Base-by-base conservation (phyloP, 2,888 invertebrate species). In the Melanostoma scalare region DNA sequence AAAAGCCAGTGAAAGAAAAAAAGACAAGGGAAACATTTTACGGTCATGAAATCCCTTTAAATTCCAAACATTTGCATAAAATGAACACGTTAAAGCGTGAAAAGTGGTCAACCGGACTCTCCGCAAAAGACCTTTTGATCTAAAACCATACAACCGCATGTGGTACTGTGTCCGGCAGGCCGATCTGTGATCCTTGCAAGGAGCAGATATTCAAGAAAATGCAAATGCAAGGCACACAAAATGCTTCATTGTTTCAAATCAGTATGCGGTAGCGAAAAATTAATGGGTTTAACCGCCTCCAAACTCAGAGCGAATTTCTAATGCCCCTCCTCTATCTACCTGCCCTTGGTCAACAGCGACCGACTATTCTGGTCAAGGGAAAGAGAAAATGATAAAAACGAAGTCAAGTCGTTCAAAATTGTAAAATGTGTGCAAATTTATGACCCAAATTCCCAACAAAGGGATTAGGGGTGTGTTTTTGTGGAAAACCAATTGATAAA, bases 31-130 rank as follows among this genome's bases (percentile, higher is more conserved):
- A 40, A 77, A 74, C 74, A 78, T 79, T 75, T 75, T 74, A 78
- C 84, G 78, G 71, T 84, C 78, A 71, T 78, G 79, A 40, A 71
- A 84, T 84, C 78, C 84, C 69, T 79, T 79, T 73, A 73, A 84
- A 84, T 78, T 58, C 84, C 40, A 78, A 82, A 84, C 78, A 79
- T 79, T 84, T 78, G 78, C 84, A 84, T 84, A 79, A 84, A 84
- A 60, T 60, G 48, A 36, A 40, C 78, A 79, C 71, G 71, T 84
- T 79, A 79, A 79, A 79, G 78, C 78, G 84, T 84, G 78, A 79
- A 84, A 84, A 84, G 74, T 79, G 74, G 75, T 69, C 78, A 79
- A 71, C 74, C 55, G 67, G 33, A 33, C 33, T 44, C 38, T 60
- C 44, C 8, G 6, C 36, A 63, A 63, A 61, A 9, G 61, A 55